A percentile compares a stretch with the other conserved stretches of the same genome.
Conservation (phyloP, 2,888 invertebrate species). For the Oxyteleia sp. region DNA sequence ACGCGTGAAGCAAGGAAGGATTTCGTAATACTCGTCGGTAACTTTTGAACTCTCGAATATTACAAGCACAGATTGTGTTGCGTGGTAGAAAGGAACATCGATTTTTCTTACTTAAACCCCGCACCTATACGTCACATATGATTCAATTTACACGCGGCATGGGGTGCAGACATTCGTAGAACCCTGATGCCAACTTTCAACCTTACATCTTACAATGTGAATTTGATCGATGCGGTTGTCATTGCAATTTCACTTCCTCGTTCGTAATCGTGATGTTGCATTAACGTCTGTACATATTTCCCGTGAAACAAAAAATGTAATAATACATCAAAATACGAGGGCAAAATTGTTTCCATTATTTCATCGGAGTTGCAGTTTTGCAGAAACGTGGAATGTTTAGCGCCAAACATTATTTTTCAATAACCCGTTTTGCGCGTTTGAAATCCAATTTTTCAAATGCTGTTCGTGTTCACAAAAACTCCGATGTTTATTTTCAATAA, state of each 20-base stretch:
- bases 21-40: conserved; percentile 31
- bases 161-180: conserved; percentile 59
- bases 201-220: conserved; percentile 49
- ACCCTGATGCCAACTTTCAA: conserved; percentile 65
- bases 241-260: conserved; percentile 50
- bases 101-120: conserved; percentile 63
- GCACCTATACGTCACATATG: conserved; percentile 64
- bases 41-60: conserved; percentile 39
- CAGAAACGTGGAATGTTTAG: conserved; percentile 1
- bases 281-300: conserved; percentile 31
- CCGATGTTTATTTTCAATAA: no score
- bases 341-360: conserved; percentile 2
- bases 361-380: not conserved
- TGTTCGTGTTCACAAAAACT: not conserved
- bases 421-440: not conserved
- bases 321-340: conserved; percentile 11
- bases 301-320: conserved; percentile 40
- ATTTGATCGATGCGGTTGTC: conserved; percentile 67
- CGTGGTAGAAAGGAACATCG: conserved; percentile 60
- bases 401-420: not conserved
- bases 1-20: not conserved
- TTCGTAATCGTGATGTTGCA: conserved; percentile 37
- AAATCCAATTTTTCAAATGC: not conserved
- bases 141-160: conserved; percentile 66
- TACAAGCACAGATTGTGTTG: conserved; percentile 56